phyloP scores from a whole-genome alignment of 2,113 vertebrate species.

The Panthera tigris region DNA sequence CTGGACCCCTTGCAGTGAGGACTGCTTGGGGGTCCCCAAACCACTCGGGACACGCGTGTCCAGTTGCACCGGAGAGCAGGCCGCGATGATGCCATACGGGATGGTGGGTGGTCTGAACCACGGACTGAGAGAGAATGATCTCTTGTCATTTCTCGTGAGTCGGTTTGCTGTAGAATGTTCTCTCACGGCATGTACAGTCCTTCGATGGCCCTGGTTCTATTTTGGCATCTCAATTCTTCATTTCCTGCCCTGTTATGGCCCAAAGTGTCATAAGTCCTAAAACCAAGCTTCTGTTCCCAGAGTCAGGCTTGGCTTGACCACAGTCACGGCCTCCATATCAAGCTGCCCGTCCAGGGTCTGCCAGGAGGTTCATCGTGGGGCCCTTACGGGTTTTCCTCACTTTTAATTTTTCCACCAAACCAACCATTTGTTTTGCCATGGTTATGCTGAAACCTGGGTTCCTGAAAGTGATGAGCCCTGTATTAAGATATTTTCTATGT shows the following conservation, averaged over 20 bases:
- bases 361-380: no score
- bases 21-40: neutral
- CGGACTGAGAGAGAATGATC: rapidly evolving
- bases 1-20: neutral
- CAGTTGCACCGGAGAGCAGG: neutral
- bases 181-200: rapidly evolving
- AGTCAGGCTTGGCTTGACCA: rapidly evolving
- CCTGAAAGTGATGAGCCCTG: neutral
- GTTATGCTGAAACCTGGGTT: neutral
- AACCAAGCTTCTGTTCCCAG: neutral
- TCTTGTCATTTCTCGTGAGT: neutral
- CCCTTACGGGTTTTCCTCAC: neutral
- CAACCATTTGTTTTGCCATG: neutral
- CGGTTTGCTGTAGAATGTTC: neutral
- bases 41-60: rapidly evolving
- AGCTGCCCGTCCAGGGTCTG: rapidly evolving
- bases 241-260: neutral
- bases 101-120: neutral
- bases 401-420: no score
- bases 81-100: rapidly evolving
- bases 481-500: rapidly evolving
- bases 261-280: rapidly evolving
- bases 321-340: rapidly evolving
- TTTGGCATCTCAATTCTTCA: neutral
- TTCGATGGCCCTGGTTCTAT: neutral